A percentile compares a stretch with the other conserved stretches of the same genome.
These are phyloP conservation scores for Xestobium rufovillosum DNA, from an alignment of 2,888 invertebrate species.

Conservation along the genomic window DNA sequence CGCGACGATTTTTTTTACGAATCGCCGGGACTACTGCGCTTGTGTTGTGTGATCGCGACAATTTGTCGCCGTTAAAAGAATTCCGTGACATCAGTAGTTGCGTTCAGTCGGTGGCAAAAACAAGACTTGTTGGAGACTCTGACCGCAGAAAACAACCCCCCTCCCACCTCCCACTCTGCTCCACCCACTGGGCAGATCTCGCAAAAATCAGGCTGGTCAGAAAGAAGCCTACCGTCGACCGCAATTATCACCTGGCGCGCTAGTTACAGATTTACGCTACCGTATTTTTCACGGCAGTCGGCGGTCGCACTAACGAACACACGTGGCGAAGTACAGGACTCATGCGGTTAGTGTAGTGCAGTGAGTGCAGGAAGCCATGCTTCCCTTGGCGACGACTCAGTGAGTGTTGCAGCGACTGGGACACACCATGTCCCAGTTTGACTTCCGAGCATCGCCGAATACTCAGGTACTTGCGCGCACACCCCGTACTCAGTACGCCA, in stretches of 20 bases:
- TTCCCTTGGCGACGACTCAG: slow-evolving; percentile 41
- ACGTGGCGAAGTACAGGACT: background rate
- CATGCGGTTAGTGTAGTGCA: slow-evolving; percentile 7
- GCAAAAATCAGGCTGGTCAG: slow-evolving; percentile 41
- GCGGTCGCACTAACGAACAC: slow-evolving; percentile 17
- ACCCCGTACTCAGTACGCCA: slow-evolving; percentile 7
- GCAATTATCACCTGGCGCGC: slow-evolving; percentile 44
- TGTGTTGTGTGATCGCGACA: slow-evolving; percentile 44
- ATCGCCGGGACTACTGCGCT: slow-evolving; percentile 42
- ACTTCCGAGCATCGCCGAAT: slow-evolving; percentile 58
- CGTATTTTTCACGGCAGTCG: slow-evolving; percentile 22
- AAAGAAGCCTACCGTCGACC: slow-evolving; percentile 52
- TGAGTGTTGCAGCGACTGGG: slow-evolving; percentile 39
- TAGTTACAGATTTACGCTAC: slow-evolving; percentile 20
- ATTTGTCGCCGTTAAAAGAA: slow-evolving; percentile 47
- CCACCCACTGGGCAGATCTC: slow-evolving; percentile 55
- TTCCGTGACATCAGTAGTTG: slow-evolving; percentile 45
- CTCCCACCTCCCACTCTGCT: slow-evolving; percentile 49
- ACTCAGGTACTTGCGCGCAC: slow-evolving; percentile 47
- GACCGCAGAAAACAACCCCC: slow-evolving; percentile 41
- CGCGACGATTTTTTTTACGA: slow-evolving; percentile 37
- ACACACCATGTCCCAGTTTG: slow-evolving; percentile 62
- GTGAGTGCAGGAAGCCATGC: slow-evolving; percentile 38
- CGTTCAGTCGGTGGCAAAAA: slow-evolving; percentile 44
- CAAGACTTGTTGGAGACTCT: slow-evolving; percentile 39